Base-by-base conservation (phyloP, 2,113 vertebrate species). In the Orientallactaga bullata region DNA sequence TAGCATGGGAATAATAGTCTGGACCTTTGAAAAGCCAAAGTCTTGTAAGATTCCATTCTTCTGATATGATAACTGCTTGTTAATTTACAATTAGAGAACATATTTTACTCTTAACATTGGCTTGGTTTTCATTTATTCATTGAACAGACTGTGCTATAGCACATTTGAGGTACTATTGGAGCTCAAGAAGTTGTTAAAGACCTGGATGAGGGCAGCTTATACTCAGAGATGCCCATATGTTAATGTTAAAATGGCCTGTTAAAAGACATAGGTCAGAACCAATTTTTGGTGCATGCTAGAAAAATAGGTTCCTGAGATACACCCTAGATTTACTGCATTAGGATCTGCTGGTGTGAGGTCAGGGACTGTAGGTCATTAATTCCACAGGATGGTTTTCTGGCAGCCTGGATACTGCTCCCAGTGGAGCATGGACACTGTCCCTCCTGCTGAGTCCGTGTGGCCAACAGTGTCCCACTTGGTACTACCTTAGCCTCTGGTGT, bases 401-500 rank as follows among this genome's bases (percentile, higher is more conserved):
- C 21, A 2, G 68, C 81, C 35, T 55, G 58, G 58, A 55, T 37
- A 11, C 9, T 8, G 66, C 9, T 65, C 5, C 9, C 17, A 15
- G 16, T 58, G 23, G 26, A 42, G 20, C 26, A 21, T 3, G 18
- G 18, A 18, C n/a, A 63, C 3, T 20, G 8, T 5, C 7, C 32
- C 6, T 39, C 18, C 23, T 47, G 6, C 2, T 7, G 26, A 42
- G 1, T 15, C 30, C 66, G 51, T 5, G 42, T 7, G 5, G 18
- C 37, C 12, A 23, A 18, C 37, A 4, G 21, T 15, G 15, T 7
- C 37, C 42, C 42, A 47, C 35, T 4, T 17, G 60, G 32, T 1
- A 6, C 5, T 13, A 1, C 10, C n/a, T 7, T 4, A 78, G 58
- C 20, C 61, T 35, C 5, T 24, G 17, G 4, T 18, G 0, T 68